Conservation (phyloP, 2,797 vertebrate genomes). For the Prunella strophiata region DNA sequence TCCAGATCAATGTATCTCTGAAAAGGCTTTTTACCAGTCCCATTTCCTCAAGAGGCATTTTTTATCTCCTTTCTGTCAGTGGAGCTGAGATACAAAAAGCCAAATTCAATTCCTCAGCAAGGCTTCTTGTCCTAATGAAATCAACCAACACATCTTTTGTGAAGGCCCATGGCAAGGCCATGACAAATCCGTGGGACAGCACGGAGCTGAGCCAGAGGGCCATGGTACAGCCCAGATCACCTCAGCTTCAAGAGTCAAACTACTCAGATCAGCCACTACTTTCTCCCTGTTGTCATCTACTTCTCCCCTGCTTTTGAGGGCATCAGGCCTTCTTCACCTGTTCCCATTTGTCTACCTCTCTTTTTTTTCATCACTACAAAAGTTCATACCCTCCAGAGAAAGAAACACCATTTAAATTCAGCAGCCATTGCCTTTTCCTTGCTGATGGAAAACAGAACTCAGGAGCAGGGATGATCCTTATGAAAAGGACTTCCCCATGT, state of each 20-base stretch:
- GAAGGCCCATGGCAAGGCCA: background rate
- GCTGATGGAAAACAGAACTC: background rate
- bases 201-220: fast-evolving
- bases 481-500: background rate
- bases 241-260: background rate
- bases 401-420: background rate
- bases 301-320: background rate
- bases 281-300: background rate
- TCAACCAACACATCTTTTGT: background rate
- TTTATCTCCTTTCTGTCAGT: background rate
- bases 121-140: background rate
- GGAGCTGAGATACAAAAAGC: background rate
- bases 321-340: background rate
- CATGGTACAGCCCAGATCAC: fast-evolving
- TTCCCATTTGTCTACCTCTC: background rate
- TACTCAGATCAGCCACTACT: background rate
- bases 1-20: background rate
- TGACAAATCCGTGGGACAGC: background rate
- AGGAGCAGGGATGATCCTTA: background rate
- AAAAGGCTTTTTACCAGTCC: background rate
- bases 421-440: background rate
- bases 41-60: background rate
- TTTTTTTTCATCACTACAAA: background rate
- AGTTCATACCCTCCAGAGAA: background rate
- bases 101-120: background rate